phyloP scores from a whole-genome alignment of 1,140 invertebrate genomes.

The Cyclargus thomasi region DNA sequence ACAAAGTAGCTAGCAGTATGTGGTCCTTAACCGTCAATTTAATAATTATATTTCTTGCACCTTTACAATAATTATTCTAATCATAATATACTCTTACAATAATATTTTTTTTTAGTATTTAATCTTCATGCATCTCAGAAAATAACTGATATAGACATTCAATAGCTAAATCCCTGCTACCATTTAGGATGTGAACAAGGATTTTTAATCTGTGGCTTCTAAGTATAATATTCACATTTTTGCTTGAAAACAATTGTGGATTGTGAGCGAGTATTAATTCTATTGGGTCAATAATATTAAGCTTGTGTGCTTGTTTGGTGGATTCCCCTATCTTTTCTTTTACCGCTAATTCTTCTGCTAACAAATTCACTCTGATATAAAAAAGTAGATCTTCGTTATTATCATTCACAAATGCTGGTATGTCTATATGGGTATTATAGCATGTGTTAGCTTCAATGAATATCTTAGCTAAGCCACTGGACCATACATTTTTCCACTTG shows the following conservation, averaged over 20 bases:
- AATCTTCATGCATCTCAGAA: conserved; percentile 55
- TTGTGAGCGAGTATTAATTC: conserved; percentile 60
- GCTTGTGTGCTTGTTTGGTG: conserved; percentile 46
- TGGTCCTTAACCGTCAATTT: too few relatives aligned
- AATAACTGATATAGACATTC: conserved; percentile 63
- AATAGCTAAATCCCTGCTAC: conserved; percentile 56
- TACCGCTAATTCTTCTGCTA: conserved; percentile 79
- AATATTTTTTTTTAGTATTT: too few relatives aligned
- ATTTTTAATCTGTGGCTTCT: conserved; percentile 63
- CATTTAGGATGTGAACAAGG: conserved; percentile 58
- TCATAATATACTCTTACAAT: too few relatives aligned
- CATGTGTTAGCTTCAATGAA: conserved; percentile 78
- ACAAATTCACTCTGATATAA: conserved; percentile 77
- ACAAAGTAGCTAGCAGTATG: too few relatives aligned
- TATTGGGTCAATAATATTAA: conserved; percentile 54
- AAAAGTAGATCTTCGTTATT: conserved; percentile 72
- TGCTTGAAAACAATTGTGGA: conserved; percentile 60
- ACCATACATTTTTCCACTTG: conserved; percentile 80
- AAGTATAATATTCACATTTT: conserved; percentile 50
- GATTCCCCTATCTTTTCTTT: conserved; percentile 72
- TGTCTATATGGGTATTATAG: conserved; percentile 74
- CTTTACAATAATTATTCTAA: too few relatives aligned
- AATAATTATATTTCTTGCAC: too few relatives aligned
- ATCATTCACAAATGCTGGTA: conserved; percentile 71
- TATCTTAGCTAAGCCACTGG: conserved; percentile 74